Percentiles rank a stretch among this genome's conserved stretches.
phyloP scores from a whole-genome alignment of 2,113 vertebrate species.

The Tyto alba region DNA sequence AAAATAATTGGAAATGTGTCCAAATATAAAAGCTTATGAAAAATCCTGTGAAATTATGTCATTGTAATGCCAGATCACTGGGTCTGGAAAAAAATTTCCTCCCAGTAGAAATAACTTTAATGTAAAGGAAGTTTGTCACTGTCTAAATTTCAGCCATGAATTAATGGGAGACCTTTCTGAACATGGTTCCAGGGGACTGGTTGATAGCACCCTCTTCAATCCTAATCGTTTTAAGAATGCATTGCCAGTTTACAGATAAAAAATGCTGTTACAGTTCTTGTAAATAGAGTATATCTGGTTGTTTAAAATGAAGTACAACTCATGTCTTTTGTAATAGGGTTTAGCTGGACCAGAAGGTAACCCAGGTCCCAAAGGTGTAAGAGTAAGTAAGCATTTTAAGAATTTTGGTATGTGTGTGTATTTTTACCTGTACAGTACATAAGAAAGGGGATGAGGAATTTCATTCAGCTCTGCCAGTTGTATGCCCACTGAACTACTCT shows the following conservation, averaged over 20 bases:
- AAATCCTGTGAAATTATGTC: not conserved
- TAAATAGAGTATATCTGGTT: not conserved
- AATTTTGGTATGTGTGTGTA: not conserved
- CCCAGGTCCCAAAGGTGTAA: constrained; percentile 90
- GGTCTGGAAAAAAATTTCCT: not conserved
- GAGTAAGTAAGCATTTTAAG: constrained; percentile 81
- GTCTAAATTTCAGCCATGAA: not conserved
- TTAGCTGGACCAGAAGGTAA: constrained; percentile 91
- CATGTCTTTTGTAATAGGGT: constrained; percentile 76
- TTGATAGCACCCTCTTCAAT: not conserved
- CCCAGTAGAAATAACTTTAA: not conserved
- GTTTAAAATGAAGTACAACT: constrained; percentile 13
- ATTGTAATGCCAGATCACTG: not conserved
- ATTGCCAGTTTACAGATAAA: not conserved
- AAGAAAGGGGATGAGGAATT: not conserved
- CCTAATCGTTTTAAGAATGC: not conserved
- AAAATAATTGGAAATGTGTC: not conserved
- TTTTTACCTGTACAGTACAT: not conserved
- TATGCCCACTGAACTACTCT: not conserved
- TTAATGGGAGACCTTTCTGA: not conserved
- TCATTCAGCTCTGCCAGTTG: not conserved
- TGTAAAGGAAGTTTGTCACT: not conserved
- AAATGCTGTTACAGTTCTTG: not conserved
- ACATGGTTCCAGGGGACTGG: not conserved
- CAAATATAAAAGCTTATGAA: not conserved